These are phyloP conservation scores for Typhlichthys subterraneus DNA, from an alignment of 2,797 vertebrate genomes.

Conservation along the genomic window DNA sequence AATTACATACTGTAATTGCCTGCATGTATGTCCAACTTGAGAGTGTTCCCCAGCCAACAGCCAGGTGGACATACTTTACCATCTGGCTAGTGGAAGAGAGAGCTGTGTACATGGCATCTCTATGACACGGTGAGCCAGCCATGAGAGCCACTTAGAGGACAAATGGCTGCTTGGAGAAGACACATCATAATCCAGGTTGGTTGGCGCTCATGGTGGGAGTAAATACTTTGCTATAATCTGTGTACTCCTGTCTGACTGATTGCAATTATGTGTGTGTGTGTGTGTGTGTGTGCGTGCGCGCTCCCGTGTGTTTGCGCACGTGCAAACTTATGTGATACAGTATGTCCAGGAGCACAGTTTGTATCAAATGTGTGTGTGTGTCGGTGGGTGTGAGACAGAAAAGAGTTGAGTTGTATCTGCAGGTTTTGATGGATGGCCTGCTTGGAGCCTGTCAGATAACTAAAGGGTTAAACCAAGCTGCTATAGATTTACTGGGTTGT, in stretches of 20 bases:
- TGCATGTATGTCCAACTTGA: slow-evolving; percentile 41
- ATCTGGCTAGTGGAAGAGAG: slow-evolving; percentile 79
- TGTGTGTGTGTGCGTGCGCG: neutral
- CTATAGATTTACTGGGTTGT: slow-evolving; percentile 65
- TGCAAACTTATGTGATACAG: slow-evolving; percentile 6
- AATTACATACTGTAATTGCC: neutral
- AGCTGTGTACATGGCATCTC: slow-evolving; percentile 70
- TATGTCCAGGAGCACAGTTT: slow-evolving; percentile 3
- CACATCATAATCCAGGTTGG: slow-evolving; percentile 48
- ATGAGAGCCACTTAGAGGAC: slow-evolving; percentile 60
- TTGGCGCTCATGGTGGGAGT: slow-evolving; percentile 20
- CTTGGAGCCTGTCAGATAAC: slow-evolving; percentile 57
- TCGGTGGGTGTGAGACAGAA: neutral
- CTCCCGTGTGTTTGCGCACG: neutral
- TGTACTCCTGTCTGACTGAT: slow-evolving; percentile 11
- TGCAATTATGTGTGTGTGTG: slow-evolving; percentile 4
- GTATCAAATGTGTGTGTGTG: slow-evolving; percentile 12
- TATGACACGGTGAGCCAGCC: slow-evolving; percentile 62
- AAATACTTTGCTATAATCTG: slow-evolving; percentile 44
- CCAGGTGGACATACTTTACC: slow-evolving; percentile 73
- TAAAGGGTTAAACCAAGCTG: slow-evolving; percentile 70
- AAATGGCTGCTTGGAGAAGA: slow-evolving; percentile 64
- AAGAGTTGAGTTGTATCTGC: slow-evolving; percentile 33
- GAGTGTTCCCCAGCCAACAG: slow-evolving; percentile 76
- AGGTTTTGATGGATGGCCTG: slow-evolving; percentile 65